Conservation (phyloP, 2,888 invertebrate species). For the Sisyra nigra region DNA sequence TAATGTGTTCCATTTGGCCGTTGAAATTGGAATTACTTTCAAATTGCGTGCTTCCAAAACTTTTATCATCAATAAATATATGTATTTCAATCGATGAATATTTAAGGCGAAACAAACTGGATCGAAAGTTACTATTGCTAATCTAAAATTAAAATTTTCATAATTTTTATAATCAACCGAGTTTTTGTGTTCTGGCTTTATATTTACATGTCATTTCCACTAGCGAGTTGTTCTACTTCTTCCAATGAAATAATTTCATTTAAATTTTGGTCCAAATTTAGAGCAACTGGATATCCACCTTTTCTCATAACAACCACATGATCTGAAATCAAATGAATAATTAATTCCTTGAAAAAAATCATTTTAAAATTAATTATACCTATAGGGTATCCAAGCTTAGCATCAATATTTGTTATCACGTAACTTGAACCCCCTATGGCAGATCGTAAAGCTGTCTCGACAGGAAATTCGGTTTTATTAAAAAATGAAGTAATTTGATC, state of each 20-base stretch:
- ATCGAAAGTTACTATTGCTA: slow-evolving; percentile 37
- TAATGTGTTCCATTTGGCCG: slow-evolving; percentile 33
- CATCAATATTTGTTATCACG: slow-evolving; percentile 32
- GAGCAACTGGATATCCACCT: slow-evolving; percentile 32
- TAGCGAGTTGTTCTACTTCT: slow-evolving; percentile 24
- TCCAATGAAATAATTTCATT: slow-evolving; percentile 25
- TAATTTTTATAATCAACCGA: not conserved
- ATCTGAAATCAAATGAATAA: slow-evolving; percentile 25
- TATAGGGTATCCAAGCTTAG: slow-evolving; percentile 25
- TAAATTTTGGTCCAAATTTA: slow-evolving; percentile 19
- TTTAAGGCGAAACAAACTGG: slow-evolving; percentile 40
- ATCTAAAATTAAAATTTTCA: slow-evolving; percentile 27
- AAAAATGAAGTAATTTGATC: slow-evolving; percentile 20
- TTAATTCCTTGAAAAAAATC: too few relatives aligned
- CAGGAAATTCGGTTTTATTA: slow-evolving; percentile 23
- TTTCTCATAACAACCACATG: slow-evolving; percentile 33
- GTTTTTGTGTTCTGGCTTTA: too few relatives aligned
- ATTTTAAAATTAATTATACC: slow-evolving; percentile 14
- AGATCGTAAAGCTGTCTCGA: slow-evolving; percentile 31
- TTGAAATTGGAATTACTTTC: slow-evolving; percentile 36
- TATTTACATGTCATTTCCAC: slow-evolving; percentile 30
- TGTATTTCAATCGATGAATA: slow-evolving; percentile 35
- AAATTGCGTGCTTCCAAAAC: slow-evolving; percentile 39
- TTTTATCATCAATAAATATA: slow-evolving; percentile 33
- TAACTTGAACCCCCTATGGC: slow-evolving; percentile 41